A percentile compares a stretch with the other conserved stretches of the same genome.
These are phyloP conservation scores for Myiotriccus ornatus DNA, from an alignment of 2,797 vertebrate genomes.

Conservation along the genomic window DNA sequence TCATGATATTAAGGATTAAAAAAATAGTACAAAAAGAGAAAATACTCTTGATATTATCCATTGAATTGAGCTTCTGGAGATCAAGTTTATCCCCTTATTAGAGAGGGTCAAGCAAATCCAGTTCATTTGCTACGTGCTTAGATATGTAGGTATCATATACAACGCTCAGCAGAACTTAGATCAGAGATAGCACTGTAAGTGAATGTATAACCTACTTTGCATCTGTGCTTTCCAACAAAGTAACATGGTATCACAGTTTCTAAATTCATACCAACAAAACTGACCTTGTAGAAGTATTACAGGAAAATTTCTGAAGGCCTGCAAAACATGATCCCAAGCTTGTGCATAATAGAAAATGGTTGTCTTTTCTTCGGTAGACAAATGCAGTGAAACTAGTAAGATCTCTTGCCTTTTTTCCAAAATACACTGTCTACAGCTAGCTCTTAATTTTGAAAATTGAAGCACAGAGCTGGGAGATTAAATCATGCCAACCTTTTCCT, in stretches of 20 bases:
- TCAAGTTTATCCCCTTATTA: background rate
- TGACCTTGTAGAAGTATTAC: background rate
- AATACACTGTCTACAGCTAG: background rate
- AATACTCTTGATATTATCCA: background rate
- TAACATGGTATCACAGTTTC: background rate
- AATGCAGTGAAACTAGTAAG: background rate
- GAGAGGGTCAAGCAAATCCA: background rate
- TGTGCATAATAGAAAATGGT: background rate
- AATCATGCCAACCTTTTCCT: background rate
- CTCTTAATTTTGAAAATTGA: conserved; percentile 52
- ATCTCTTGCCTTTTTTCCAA: background rate
- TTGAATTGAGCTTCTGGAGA: background rate
- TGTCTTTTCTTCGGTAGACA: background rate
- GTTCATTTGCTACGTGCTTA: background rate
- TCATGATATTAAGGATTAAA: background rate
- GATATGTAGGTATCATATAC: background rate
- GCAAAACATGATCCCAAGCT: background rate
- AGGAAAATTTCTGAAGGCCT: background rate
- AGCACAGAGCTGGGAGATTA: background rate
- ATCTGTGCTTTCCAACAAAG: background rate
- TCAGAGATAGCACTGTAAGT: background rate
- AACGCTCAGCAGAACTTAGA: background rate
- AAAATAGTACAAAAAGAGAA: background rate
- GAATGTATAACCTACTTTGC: background rate
- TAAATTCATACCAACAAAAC: background rate